A percentile compares a stretch with the other conserved stretches of the same genome.
Conservation (phyloP, 2,797 vertebrate species). For the Sebastes glaucus region DNA sequence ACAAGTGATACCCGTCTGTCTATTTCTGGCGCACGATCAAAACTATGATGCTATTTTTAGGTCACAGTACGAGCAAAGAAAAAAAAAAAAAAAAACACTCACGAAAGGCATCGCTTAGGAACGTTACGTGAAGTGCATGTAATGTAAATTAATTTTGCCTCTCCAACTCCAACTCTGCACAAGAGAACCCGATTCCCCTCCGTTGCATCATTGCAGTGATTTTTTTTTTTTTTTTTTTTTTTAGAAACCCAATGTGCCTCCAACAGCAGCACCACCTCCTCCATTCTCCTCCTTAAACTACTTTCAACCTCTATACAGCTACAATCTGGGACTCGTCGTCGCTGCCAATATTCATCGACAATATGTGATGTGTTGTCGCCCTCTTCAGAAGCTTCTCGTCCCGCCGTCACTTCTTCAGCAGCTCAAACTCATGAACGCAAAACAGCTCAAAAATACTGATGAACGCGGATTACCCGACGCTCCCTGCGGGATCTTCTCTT, state of each 20-base stretch:
- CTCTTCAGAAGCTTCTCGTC: constrained; percentile 67
- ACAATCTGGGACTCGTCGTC: constrained; percentile 43
- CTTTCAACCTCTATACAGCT: constrained; percentile 30
- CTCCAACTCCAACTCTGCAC: constrained; percentile 84
- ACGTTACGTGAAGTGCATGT: constrained; percentile 90
- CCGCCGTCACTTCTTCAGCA: constrained; percentile 75
- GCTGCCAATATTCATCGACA: constrained; percentile 38
- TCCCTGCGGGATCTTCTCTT: constrained; percentile 33
- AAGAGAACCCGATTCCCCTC: constrained; percentile 79
- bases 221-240: constrained; percentile 69
- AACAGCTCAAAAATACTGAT: constrained; percentile 52
- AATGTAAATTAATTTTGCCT: constrained; percentile 84
- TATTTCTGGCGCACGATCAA: constrained; percentile 99
- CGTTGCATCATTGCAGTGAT: constrained; percentile 87
- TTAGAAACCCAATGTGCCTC: constrained; percentile 68
- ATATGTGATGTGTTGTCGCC: constrained; percentile 63
- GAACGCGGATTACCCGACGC: constrained; percentile 33
- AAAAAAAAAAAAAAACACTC: constrained; percentile 86
- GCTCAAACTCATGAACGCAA: constrained; percentile 70
- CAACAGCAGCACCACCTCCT: constrained; percentile 58
- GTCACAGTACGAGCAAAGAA: constrained; percentile 82
- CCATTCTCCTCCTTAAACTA: constrained; percentile 36
- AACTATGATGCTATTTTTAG: constrained; percentile 99
- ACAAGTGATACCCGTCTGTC: constrained; percentile 95
- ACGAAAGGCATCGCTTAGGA: constrained; percentile 91